Percentiles rank a stretch among this genome's conserved stretches.
These are phyloP conservation scores for Astreopora myriophthalma DNA, from an alignment of 64 coral and sea anemone species.

Conservation along the genomic window DNA sequence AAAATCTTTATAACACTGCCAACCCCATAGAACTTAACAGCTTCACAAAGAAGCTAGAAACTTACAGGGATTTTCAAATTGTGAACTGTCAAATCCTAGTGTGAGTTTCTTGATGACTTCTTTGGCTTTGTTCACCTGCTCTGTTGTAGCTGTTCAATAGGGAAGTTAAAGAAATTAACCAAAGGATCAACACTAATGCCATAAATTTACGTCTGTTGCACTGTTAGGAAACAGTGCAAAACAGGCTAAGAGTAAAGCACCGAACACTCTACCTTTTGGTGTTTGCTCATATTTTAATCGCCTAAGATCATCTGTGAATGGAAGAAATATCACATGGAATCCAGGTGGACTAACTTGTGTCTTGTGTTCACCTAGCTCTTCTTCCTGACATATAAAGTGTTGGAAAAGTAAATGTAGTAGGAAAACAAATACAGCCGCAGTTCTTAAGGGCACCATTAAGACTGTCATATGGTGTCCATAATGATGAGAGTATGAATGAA, in stretches of 20 bases:
- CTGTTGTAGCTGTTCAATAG: conserved; percentile 79
- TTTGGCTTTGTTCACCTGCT: conserved; percentile 94
- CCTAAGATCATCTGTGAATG: conserved; percentile 93
- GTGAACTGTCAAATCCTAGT: conserved; percentile 64
- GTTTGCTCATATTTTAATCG: conserved; percentile 82
- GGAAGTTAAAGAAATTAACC: too few species aligned
- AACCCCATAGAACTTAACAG: too few species aligned
- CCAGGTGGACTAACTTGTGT: conserved; percentile 82
- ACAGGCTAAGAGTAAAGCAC: not conserved
- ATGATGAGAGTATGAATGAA: too few species aligned
- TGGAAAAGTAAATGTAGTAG: not conserved
- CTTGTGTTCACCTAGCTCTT: conserved; percentile 87
- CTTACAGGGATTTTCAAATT: conserved; percentile 99
- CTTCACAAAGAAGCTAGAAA: not conserved
- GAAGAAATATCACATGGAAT: conserved; percentile 95
- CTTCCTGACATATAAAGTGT: conserved; percentile 54
- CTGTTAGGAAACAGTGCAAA: not conserved
- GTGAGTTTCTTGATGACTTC: conserved; percentile 90
- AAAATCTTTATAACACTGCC: not conserved
- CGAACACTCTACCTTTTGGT: conserved; percentile 60
- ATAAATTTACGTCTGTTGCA: too few species aligned
- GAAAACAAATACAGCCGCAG: not conserved
- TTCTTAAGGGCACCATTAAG: too few species aligned
- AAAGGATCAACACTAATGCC: not conserved
- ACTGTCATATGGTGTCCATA: too few species aligned